Base-by-base conservation (phyloP, 1,140 invertebrate species). In the Geopemphigus sp. region DNA sequence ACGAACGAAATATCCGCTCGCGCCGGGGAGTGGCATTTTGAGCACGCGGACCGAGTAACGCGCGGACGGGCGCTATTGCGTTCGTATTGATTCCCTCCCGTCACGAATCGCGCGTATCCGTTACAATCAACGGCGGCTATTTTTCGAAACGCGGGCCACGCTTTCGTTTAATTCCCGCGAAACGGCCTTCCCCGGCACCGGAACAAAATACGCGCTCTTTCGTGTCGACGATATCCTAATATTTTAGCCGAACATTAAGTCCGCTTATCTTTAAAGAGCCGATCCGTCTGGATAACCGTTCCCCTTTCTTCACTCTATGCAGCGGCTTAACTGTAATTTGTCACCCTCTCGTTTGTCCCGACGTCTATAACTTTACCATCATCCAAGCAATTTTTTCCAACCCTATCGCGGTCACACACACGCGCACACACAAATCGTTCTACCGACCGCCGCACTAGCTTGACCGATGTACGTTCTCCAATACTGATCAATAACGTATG, bases 181-280 rank as follows among this genome's bases (percentile, higher is more conserved):
- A n/a, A 54, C 53, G 4, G 15, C 2, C 19, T 54, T n/a, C 1
- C 4, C 15, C 53, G 17, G 19, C 53, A 17, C 53, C 19, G 12
- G 12, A 24, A n/a, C 19, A 17, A n/a, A 12, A n/a, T 19, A 22
- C 54, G 19, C 32, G 22, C 32, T 24, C 5, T 45, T 66, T 45
- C 64, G 32, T 47, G 64, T 66, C 64, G 22, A 45, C 47, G 64
- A 66, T 47, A 24, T 66, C n/a, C 64, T 66, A 32, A 66, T 66
- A 66, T 66, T 66, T 66, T 66, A 66, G 22, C 32, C 64, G 12
- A 45, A 5, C 64, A 66, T 66, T 66, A 66, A 66, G n/a, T 66
- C n/a, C 32, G 5, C 64, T 66, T 45, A 39, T 66, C 63, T 64
- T 32, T 39, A 39, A 64, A 39, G 10, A 66, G 32, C 39, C n/a